These are phyloP conservation scores for Basileuterus tristriatus DNA, from an alignment of 2,797 vertebrate genomes.

Conservation along the genomic window DNA sequence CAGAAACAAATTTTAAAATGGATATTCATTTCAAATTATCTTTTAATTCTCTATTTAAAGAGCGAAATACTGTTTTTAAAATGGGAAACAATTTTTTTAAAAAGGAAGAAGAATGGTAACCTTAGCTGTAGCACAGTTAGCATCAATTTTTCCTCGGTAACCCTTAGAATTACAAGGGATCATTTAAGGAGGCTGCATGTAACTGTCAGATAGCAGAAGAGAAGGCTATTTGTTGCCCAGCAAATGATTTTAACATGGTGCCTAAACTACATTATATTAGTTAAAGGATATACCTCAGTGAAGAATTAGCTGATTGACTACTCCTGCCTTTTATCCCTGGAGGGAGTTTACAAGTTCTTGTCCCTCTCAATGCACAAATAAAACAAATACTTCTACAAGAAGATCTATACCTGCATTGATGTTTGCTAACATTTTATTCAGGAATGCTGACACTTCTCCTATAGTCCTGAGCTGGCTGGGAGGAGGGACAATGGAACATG, in stretches of 20 bases:
- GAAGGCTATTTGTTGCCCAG: background rate
- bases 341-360: background rate
- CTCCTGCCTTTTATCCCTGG: background rate
- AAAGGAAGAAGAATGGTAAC: background rate
- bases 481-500: background rate
- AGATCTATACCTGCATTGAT: background rate
- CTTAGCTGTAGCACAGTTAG: background rate
- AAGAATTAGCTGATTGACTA: background rate
- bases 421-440: background rate
- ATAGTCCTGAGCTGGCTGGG: background rate
- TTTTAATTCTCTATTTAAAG: background rate
- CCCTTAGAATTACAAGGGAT: background rate
- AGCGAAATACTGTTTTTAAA: background rate
- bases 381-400: background rate
- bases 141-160: background rate
- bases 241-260: background rate
- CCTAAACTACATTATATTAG: background rate
- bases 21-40: background rate
- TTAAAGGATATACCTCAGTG: background rate
- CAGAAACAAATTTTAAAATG: background rate
- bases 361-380: background rate
- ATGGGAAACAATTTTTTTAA: background rate
- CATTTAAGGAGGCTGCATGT: slow-evolving; percentile 12
- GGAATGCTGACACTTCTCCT: slow-evolving; percentile 31
- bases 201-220: background rate